phyloP scores from a whole-genome alignment of 2,797 vertebrate genomes.

The Chiroxiphia lanceolata region DNA sequence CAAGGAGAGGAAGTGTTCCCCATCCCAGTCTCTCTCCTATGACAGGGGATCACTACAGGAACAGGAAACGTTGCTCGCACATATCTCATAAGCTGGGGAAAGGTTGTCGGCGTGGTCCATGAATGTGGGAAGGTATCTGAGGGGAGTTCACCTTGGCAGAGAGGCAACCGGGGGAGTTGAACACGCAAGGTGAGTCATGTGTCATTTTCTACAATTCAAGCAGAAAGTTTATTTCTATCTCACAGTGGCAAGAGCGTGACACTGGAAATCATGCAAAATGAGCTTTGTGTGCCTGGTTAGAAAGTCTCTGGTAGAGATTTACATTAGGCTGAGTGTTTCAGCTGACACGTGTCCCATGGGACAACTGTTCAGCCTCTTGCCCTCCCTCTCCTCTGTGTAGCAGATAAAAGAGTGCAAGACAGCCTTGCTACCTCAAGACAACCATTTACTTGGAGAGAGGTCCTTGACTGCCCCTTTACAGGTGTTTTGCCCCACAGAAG shows the following conservation, averaged over 20 bases:
- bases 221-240: not conserved
- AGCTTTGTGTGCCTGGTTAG: not conserved
- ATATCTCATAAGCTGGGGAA: not conserved
- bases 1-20: not conserved
- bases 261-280: accelerated
- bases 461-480: not conserved
- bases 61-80: not conserved
- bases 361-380: not conserved
- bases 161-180: accelerated
- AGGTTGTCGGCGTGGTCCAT: not conserved
- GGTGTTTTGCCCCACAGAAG: not conserved
- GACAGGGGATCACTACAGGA: not conserved
- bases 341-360: not conserved
- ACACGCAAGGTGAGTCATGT: not conserved
- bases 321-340: not conserved
- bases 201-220: not conserved
- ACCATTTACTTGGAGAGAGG: not conserved
- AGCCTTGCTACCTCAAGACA: not conserved
- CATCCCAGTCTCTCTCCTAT: not conserved
- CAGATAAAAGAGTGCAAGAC: not conserved
- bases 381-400: accelerated
- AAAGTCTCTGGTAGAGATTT: not conserved
- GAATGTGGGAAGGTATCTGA: not conserved
- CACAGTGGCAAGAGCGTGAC: not conserved
- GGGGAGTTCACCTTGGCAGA: not conserved